These are phyloP conservation scores for Patiria miniata DNA, from an alignment of 35 echinoderm and acorn worm genomes.

Conservation along the genomic window DNA sequence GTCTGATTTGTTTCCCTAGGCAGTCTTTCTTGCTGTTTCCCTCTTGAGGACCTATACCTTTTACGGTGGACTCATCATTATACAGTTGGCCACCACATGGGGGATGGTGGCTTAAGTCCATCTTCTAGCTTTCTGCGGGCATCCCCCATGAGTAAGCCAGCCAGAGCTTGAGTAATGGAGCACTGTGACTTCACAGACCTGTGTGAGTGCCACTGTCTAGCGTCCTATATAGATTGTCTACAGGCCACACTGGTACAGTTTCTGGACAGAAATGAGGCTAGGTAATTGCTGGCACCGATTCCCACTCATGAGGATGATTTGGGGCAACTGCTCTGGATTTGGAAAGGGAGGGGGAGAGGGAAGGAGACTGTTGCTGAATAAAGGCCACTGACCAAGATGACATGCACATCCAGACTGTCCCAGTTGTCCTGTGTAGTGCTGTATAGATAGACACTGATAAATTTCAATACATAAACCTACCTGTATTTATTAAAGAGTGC, in stretches of 20 bases:
- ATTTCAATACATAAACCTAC: too few relatives aligned
- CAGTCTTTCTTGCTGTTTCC: neutral
- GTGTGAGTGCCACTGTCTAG: too few relatives aligned
- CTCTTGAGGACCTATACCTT: neutral
- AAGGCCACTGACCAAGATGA: too few relatives aligned
- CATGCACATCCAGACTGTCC: too few relatives aligned
- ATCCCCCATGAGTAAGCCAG: neutral
- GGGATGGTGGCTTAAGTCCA: slow-evolving; percentile 4
- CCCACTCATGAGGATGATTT: neutral
- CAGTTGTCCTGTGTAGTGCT: too few relatives aligned
- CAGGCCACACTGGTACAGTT: slow-evolving; percentile 32
- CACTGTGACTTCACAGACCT: too few relatives aligned
- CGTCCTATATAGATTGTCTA: neutral
- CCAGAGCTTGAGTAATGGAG: too few relatives aligned
- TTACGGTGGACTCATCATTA: neutral
- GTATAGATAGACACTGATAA: too few relatives aligned
- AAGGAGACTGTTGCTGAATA: too few relatives aligned
- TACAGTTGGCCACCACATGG: neutral
- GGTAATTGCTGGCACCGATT: slow-evolving; percentile 16
- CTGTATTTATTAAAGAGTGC: too few relatives aligned
- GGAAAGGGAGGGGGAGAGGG: neutral
- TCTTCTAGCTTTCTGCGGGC: neutral
- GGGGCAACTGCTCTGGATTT: neutral
- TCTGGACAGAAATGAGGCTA: slow-evolving; percentile 7
- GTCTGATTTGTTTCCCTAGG: neutral